Evolutionary conservation across 1,140 invertebrate species (phyloP).

Genomic region (Sycobia sp.): DNA sequence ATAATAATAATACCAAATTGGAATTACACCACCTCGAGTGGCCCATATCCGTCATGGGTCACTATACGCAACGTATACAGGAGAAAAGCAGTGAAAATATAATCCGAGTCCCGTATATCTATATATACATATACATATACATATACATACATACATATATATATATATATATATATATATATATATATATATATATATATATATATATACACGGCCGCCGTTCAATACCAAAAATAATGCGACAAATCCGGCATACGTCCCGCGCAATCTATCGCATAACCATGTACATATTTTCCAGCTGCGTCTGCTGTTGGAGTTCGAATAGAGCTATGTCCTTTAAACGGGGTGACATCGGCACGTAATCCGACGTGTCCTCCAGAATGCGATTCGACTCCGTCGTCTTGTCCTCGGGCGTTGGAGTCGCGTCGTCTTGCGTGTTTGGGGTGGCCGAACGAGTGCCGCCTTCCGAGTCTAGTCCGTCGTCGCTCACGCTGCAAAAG

Average conservation of each 20-base stretch:
- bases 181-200: too few relatives aligned
- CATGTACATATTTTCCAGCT: constrained; percentile 53
- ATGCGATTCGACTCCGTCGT: constrained; percentile 10
- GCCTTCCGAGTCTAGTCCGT: constrained; percentile 47
- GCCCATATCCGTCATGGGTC: too few relatives aligned
- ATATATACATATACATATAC: too few relatives aligned
- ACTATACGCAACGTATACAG: too few relatives aligned
- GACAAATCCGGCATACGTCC: too few relatives aligned
- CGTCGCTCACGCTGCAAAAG: constrained; percentile 44
- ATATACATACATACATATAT: too few relatives aligned
- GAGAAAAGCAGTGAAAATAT: too few relatives aligned
- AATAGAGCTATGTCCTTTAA: constrained; percentile 43
- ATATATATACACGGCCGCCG: background rate
- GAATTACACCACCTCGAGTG: too few relatives aligned
- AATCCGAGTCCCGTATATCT: too few relatives aligned
- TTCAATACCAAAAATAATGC: too few relatives aligned
- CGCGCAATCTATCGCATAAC: constrained; percentile 54
- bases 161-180: too few relatives aligned
- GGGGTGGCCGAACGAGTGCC: constrained; percentile 45
- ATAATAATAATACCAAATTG: too few relatives aligned
- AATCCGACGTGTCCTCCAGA: constrained; percentile 48
- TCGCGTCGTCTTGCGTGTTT: constrained; percentile 43
- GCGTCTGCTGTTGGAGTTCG: constrained; percentile 39
- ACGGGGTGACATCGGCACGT: constrained; percentile 56
- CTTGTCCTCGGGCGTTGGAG: constrained; percentile 44